phyloP scores from a whole-genome alignment of 2,797 vertebrate species.

The Triplophysa bombifrons region DNA sequence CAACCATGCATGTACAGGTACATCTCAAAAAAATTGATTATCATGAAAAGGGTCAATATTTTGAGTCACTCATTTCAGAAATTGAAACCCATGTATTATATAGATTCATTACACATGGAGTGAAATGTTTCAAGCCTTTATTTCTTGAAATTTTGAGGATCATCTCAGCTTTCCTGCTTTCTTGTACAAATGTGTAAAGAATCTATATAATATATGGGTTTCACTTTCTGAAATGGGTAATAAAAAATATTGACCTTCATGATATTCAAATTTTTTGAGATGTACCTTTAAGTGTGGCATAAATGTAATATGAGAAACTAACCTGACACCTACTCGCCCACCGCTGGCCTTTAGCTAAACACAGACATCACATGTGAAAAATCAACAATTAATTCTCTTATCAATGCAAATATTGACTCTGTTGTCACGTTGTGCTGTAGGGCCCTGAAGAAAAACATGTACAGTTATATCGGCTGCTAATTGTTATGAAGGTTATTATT shows the following conservation, averaged over 20 bases:
- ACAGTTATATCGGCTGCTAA: neutral
- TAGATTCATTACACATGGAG: too few relatives aligned
- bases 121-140: too few relatives aligned
- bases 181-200: too few relatives aligned
- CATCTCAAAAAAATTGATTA: neutral
- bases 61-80: too few relatives aligned
- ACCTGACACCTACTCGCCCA: neutral
- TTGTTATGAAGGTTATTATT: neutral
- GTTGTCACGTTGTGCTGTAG: neutral
- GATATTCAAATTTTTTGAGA: too few relatives aligned
- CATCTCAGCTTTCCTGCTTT: too few relatives aligned
- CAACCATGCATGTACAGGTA: neutral
- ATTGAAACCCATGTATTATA: too few relatives aligned
- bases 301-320: neutral
- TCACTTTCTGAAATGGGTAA: too few relatives aligned
- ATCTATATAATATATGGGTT: too few relatives aligned
- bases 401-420: constrained; percentile 15
- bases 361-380: neutral
- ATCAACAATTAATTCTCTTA: neutral
- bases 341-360: constrained; percentile 4
- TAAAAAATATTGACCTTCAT: too few relatives aligned
- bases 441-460: neutral
- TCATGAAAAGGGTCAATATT: too few relatives aligned
- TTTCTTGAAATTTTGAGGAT: too few relatives aligned
- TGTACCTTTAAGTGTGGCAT: constrained; percentile 1